Evolutionary conservation across 2,113 vertebrate species (phyloP), one percentile per base, ranked within the genome.

Genomic region (Python bivittatus): DNA sequence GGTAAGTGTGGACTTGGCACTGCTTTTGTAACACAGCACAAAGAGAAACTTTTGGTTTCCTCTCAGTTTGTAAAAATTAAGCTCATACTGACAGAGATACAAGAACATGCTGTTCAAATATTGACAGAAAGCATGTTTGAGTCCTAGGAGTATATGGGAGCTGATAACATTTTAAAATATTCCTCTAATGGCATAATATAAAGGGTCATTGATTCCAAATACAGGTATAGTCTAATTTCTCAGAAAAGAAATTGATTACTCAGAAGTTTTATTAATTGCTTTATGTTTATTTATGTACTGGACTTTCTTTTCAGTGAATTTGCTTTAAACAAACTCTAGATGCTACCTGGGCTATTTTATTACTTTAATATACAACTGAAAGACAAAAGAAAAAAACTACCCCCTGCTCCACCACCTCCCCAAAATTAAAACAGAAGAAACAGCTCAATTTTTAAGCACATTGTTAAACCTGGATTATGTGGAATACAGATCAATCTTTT

Each of bases 1-100:
- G 99, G 99, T 99, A 95, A 98, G 98, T 95, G 88, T 15, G 91
- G 27, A 25, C 4, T 53, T 25, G 3, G 9, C 25, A 29, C 25
- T 90, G 0, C 52, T 84, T 84, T 94, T n/a, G 61, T 27, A 88
- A 94, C 33, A 3, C 44, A 94, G 15, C 79, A 90, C 84, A 86
- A 85, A 91, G 83, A 29, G 42, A 17, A 6, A 48, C 33, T 79
- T 1, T 1, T 13, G 85, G 2, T 6, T 27, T 92, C 38, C 38
- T 20, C 4, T 1, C 23, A 27, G 22, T 91, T 92, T 89, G 84
- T 0, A 38, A 72, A 89, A 53, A 89, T 61, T 17, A 85, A 29
- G 9, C 22, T 87, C 88, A 72, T n/a, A 23, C 48, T 79, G 17
- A 68, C 42, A 12, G 17, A 92, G 44, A 3, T 56, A 1, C 10